These are phyloP conservation scores for Chydorus sphaericus DNA, from an alignment of 2,888 invertebrate species.

Conservation along the genomic window DNA sequence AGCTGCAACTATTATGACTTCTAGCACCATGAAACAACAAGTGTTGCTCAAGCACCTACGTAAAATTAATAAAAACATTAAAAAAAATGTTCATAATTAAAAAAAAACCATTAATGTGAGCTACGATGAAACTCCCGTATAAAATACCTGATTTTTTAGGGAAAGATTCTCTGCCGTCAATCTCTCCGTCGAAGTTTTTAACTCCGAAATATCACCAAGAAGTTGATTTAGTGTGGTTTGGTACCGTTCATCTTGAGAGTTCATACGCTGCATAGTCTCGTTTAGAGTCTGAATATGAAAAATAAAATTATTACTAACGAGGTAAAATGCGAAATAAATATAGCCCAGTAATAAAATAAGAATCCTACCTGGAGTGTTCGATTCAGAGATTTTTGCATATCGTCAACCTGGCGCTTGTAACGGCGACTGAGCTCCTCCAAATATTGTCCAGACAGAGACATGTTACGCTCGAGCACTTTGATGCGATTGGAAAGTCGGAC, in stretches of 20 bases:
- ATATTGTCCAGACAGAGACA: constrained; percentile 92
- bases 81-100: not conserved
- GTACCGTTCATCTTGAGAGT: constrained; percentile 32
- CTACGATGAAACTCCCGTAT: constrained; percentile 1
- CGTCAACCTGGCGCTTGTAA: constrained; percentile 92
- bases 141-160: constrained; percentile 1
- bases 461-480: constrained; percentile 88
- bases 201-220: not conserved
- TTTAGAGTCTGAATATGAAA: constrained; percentile 50
- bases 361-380: constrained; percentile 22
- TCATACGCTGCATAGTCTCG: constrained; percentile 35
- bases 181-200: not conserved
- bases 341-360: not conserved
- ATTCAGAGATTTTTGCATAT: constrained; percentile 51
- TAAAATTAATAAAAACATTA: not conserved
- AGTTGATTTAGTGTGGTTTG: constrained; percentile 14
- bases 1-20: constrained; percentile 27
- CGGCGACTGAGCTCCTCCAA: constrained; percentile 87
- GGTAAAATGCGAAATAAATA: constrained; percentile 26
- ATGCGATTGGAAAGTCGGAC: constrained; percentile 88
- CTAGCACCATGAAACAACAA: constrained; percentile 25
- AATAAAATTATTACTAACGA: constrained; percentile 41
- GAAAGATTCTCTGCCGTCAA: not conserved
- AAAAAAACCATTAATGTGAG: not conserved
- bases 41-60: constrained; percentile 25